These are phyloP conservation scores for Ellobium chinense DNA, from an alignment of 2,888 invertebrate genomes.

Conservation along the genomic window DNA sequence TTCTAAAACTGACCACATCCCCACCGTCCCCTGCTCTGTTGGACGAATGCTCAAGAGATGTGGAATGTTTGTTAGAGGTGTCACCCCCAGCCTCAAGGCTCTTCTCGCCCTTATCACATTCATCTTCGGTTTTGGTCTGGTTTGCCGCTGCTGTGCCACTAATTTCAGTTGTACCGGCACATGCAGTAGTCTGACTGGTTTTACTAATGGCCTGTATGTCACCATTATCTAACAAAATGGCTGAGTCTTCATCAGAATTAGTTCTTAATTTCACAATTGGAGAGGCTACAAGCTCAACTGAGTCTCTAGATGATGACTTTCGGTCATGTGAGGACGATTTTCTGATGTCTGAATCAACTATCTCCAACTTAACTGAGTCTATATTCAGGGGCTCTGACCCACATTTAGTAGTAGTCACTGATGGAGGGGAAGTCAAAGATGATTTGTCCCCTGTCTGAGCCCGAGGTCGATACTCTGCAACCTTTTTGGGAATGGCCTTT, in stretches of 20 bases:
- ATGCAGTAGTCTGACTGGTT: conserved; percentile 11
- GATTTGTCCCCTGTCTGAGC: conserved; percentile 33
- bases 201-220: conserved; percentile 32
- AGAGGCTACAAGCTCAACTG: conserved; percentile 45
- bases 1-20: conserved; percentile 43
- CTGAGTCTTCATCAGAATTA: conserved; percentile 44
- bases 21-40: conserved; percentile 15
- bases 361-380: conserved; percentile 29
- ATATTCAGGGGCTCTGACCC: conserved; percentile 25
- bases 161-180: not conserved
- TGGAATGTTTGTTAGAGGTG: not conserved
- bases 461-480: conserved; percentile 25
- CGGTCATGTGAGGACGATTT: not conserved
- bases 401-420: conserved; percentile 14
- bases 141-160: conserved; percentile 3
- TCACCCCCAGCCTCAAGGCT: not conserved
- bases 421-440: not conserved
- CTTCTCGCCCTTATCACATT: not conserved
- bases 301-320: conserved; percentile 18
- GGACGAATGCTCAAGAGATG: not conserved
- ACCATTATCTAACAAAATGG: conserved; percentile 42
- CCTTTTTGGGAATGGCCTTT: conserved; percentile 28
- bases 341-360: not conserved
- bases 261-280: conserved; percentile 45
- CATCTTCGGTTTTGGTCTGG: not conserved